Conservation (phyloP, 2,888 invertebrate genomes). For the Meiosimyza decipiens region DNA sequence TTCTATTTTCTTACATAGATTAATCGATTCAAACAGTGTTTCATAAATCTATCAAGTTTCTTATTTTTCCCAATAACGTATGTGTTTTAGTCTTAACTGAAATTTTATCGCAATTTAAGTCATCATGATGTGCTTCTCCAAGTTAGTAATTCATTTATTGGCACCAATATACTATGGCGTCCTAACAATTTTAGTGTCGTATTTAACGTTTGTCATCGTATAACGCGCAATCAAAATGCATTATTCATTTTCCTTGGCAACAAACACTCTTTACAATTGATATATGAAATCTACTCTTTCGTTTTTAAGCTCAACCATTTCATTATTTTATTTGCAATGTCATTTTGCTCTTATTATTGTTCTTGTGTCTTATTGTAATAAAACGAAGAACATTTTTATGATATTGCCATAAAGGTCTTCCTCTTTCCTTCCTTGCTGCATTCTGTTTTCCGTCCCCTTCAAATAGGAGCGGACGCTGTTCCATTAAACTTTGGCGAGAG, state of each 20-base stretch:
- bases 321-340: no score
- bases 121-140: no score
- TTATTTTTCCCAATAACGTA: no score
- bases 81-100: no score
- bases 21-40: no score
- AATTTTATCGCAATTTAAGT: no score
- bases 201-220: constrained; percentile 6
- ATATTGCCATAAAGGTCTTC: background rate
- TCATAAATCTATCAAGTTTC: no score
- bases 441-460: background rate
- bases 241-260: constrained; percentile 16
- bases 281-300: constrained; percentile 1
- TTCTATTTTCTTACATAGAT: no score
- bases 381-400: constrained; percentile 7
- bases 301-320: no score
- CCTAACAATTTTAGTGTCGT: background rate
- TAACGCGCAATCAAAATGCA: background rate
- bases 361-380: background rate
- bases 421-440: background rate
- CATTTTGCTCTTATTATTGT: no score
- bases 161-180: constrained; percentile 2
- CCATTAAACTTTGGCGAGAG: constrained; percentile 20
- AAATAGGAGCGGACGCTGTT: background rate
- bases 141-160: constrained; percentile 10
- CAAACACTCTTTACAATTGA: constrained; percentile 21